A percentile compares a stretch with the other conserved stretches of the same genome.
Conservation (phyloP, 2,113 vertebrate species). For the Rhadina sibilatrix region DNA sequence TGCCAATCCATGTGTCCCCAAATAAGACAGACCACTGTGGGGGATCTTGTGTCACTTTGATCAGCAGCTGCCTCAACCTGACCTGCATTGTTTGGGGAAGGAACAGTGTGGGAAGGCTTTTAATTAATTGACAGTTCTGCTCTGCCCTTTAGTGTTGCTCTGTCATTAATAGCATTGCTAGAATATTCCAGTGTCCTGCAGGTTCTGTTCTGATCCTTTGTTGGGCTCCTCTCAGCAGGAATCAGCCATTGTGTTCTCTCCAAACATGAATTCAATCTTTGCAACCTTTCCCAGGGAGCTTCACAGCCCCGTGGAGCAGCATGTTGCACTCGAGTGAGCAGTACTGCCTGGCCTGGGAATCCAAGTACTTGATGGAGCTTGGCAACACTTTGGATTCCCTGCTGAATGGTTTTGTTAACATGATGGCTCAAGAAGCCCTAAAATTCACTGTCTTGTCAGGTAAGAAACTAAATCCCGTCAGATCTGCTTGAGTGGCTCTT, state of each 20-base stretch:
- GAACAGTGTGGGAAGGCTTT: background rate
- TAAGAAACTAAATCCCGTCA: background rate
- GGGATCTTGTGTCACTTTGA: background rate
- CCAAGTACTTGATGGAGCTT: constrained; percentile 90
- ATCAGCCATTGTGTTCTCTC: background rate
- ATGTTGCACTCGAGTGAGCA: constrained; percentile 86
- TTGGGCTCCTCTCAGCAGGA: background rate
- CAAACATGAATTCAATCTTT: background rate
- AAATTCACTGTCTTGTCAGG: constrained; percentile 95
- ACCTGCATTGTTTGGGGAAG: background rate
- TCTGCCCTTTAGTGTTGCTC: background rate
- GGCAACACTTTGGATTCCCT: constrained; percentile 85
- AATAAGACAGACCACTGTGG: background rate
- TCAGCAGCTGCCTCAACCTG: background rate
- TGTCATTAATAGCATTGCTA: background rate
- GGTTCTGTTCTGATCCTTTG: background rate
- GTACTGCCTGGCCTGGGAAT: constrained; percentile 96
- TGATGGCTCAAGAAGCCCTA: constrained; percentile 93
- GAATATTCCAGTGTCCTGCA: background rate
- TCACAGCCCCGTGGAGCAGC: constrained; percentile 88
- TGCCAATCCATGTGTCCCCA: background rate
- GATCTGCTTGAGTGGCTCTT: background rate
- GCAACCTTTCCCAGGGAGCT: constrained; percentile 71
- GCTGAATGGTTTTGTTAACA: constrained; percentile 89
- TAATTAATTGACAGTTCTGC: background rate